These are phyloP conservation scores for Muscicapa comitata DNA, from an alignment of 2,797 vertebrate genomes.

Conservation along the genomic window DNA sequence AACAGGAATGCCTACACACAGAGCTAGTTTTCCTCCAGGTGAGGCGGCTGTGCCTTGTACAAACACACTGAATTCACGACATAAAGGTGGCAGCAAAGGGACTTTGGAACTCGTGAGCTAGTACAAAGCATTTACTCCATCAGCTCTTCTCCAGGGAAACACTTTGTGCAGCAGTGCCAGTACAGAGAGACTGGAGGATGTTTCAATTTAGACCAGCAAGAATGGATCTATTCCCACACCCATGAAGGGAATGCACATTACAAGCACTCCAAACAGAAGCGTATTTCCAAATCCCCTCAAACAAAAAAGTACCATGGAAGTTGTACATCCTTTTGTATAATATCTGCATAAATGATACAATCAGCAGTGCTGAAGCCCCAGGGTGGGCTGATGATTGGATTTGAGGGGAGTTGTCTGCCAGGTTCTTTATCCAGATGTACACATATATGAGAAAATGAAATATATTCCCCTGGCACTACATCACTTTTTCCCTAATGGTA, in stretches of 20 bases:
- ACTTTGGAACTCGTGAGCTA: background rate
- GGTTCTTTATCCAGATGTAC: background rate
- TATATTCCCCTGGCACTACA: background rate
- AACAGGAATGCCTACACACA: rapidly evolving
- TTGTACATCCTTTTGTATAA: background rate
- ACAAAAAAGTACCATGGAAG: background rate
- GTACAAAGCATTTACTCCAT: background rate
- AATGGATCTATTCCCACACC: background rate
- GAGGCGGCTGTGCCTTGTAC: background rate
- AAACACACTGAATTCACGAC: background rate
- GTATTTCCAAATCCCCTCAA: background rate
- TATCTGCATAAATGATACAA: background rate
- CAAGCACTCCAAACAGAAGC: rapidly evolving
- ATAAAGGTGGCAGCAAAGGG: background rate
- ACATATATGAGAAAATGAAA: background rate
- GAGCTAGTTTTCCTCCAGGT: background rate
- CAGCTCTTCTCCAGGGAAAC: background rate
- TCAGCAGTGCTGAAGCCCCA: background rate
- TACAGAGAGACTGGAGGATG: background rate
- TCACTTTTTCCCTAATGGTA: background rate
- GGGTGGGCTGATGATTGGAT: background rate
- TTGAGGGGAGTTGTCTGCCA: background rate
- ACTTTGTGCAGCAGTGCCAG: rapidly evolving
- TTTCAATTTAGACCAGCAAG: background rate
- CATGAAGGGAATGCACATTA: background rate